phyloP scores from a whole-genome alignment of 2,113 vertebrate genomes.

The Galbula dea region DNA sequence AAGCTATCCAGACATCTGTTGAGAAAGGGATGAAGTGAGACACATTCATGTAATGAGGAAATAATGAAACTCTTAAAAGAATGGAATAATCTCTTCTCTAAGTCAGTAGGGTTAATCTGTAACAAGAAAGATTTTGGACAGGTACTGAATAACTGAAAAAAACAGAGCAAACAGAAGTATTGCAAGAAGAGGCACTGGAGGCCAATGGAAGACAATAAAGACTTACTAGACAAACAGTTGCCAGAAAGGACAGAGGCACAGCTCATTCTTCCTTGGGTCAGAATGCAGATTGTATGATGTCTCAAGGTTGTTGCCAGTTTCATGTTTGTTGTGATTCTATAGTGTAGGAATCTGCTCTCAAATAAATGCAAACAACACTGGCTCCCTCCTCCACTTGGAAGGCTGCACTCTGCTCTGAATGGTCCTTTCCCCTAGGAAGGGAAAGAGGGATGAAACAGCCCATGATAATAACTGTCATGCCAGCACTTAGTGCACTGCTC shows the following conservation, averaged over 20 bases:
- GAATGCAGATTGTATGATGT: neutral
- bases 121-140: neutral
- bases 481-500: neutral
- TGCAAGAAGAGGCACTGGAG: neutral
- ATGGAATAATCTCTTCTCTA: neutral
- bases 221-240: neutral
- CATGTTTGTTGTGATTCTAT: neutral
- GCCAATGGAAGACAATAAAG: neutral
- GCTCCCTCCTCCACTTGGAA: neutral
- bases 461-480: neutral
- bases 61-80: neutral
- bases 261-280: neutral
- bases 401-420: neutral
- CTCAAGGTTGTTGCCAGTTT: neutral
- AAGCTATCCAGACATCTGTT: neutral
- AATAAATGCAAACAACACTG: neutral
- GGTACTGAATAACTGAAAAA: neutral
- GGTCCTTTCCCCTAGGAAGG: neutral
- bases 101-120: neutral
- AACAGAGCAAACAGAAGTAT: neutral
- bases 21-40: neutral
- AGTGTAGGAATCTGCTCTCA: neutral
- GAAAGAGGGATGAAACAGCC: neutral
- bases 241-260: neutral
- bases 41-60: neutral